phyloP scores from a whole-genome alignment of 2,888 invertebrate species.

The Catocala sponsa region DNA sequence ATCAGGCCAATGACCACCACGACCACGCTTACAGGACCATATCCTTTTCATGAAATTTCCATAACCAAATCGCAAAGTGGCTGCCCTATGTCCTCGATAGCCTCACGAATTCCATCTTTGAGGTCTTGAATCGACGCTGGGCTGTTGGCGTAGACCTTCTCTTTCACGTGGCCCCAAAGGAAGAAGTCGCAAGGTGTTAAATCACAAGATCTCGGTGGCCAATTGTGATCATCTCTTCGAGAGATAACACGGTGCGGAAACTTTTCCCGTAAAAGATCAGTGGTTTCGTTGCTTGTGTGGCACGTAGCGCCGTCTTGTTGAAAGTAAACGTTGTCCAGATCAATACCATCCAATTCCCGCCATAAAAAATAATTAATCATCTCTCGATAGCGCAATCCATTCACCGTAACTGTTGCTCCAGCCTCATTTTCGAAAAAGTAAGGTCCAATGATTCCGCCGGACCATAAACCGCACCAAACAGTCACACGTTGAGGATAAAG shows the following conservation, averaged over 20 bases:
- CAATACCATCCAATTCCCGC: too few species aligned
- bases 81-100: too few species aligned
- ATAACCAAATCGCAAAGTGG: slow-evolving; percentile 1
- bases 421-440: slow-evolving; percentile 33
- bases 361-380: slow-evolving; percentile 6
- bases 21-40: too few species aligned
- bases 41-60: slow-evolving; percentile 5
- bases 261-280: too few species aligned
- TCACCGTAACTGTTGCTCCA: slow-evolving; percentile 20
- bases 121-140: slow-evolving; percentile 9
- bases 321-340: too few species aligned
- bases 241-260: too few species aligned
- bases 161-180: too few species aligned
- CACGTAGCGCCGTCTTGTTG: too few species aligned
- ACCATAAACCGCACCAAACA: slow-evolving; percentile 66
- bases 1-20: slow-evolving; percentile 10
- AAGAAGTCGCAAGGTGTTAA: too few species aligned
- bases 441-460: slow-evolving; percentile 37
- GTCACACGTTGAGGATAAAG: slow-evolving; percentile 56
- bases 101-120: slow-evolving; percentile 5
- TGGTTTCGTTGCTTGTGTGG: too few species aligned
- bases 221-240: too few species aligned
- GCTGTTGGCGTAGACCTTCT: slow-evolving; percentile 3
- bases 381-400: slow-evolving; percentile 16
- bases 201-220: too few species aligned